phyloP scores from a whole-genome alignment of 2,888 invertebrate species.

The Kuschelorhynchus macadamiae region DNA sequence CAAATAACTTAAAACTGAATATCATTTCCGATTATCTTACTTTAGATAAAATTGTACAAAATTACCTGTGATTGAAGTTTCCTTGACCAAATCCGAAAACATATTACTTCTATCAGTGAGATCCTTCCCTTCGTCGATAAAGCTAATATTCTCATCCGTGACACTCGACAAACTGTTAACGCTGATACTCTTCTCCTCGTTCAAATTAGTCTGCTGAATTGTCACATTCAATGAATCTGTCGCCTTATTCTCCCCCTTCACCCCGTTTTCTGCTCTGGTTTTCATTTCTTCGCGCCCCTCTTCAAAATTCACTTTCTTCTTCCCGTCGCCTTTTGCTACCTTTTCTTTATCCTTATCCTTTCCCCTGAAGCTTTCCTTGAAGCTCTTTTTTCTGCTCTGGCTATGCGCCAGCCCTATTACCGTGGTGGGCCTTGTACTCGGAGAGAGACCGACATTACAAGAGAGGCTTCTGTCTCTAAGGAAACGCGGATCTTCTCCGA shows the following conservation, averaged over 20 bases:
- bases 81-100: constrained; percentile 61
- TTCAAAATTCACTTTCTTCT: constrained; percentile 65
- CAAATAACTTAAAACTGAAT: too few species aligned
- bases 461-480: constrained; percentile 86
- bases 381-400: constrained; percentile 52
- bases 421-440: constrained; percentile 78
- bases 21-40: too few species aligned
- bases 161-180: constrained; percentile 65
- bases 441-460: constrained; percentile 82
- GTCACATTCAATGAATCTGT: constrained; percentile 47
- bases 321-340: too few species aligned
- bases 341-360: constrained; percentile 37
- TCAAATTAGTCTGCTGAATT: constrained; percentile 57
- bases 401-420: constrained; percentile 60
- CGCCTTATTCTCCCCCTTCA: constrained; percentile 56
- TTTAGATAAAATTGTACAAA: too few species aligned
- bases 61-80: constrained; percentile 55
- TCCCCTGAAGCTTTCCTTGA: constrained; percentile 64
- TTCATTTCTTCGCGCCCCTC: constrained; percentile 42
- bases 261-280: constrained; percentile 27
- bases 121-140: constrained; percentile 66
- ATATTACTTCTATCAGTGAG: constrained; percentile 67
- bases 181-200: constrained; percentile 66
- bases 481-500: constrained; percentile 70
- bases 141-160: constrained; percentile 65